Percentiles rank a stretch among this genome's conserved stretches.
Evolutionary conservation across 1,140 invertebrate genomes (phyloP).

Genomic region (Lordiphosa clarofinis): DNA sequence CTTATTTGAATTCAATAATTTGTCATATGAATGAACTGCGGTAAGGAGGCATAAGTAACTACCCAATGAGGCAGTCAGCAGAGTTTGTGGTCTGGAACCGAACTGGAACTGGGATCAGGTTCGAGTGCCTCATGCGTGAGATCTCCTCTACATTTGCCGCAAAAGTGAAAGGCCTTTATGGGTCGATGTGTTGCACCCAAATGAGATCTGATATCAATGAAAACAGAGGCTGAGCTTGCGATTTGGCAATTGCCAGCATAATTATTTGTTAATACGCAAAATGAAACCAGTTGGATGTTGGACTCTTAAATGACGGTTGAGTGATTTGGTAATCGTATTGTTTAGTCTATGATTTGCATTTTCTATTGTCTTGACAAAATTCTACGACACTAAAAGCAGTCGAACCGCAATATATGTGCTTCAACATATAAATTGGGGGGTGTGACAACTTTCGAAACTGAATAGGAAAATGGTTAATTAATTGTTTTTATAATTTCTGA

Average conservation of each 20-base stretch:
- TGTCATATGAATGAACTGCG: background rate
- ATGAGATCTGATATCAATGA: conserved; percentile 65
- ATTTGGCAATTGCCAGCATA: conserved; percentile 63
- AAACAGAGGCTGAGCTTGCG: conserved; percentile 25
- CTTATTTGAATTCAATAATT: conserved; percentile 26
- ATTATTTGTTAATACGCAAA: conserved; percentile 52
- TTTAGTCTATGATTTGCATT: conserved; percentile 48
- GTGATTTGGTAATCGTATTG: conserved; percentile 52
- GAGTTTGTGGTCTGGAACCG: conserved; percentile 10
- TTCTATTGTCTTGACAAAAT: conserved; percentile 55
- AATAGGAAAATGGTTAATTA: background rate
- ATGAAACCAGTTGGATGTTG: conserved; percentile 59
- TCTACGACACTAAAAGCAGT: conserved; percentile 32
- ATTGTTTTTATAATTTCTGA: conserved; percentile 5
- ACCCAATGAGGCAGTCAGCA: conserved; percentile 2
- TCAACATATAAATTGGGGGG: conserved; percentile 11
- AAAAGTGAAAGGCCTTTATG: conserved; percentile 74
- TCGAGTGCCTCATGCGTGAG: conserved; percentile 43
- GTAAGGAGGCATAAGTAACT: conserved; percentile 9
- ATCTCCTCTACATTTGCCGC: conserved; percentile 43
- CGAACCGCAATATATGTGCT: conserved; percentile 37
- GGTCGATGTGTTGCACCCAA: conserved; percentile 48
- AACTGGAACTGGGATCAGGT: conserved; percentile 17
- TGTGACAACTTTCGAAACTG: conserved; percentile 15
- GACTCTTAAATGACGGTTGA: conserved; percentile 34